phyloP scores from a whole-genome alignment of 2,888 invertebrate genomes.

The Pyrochroa serraticornis region DNA sequence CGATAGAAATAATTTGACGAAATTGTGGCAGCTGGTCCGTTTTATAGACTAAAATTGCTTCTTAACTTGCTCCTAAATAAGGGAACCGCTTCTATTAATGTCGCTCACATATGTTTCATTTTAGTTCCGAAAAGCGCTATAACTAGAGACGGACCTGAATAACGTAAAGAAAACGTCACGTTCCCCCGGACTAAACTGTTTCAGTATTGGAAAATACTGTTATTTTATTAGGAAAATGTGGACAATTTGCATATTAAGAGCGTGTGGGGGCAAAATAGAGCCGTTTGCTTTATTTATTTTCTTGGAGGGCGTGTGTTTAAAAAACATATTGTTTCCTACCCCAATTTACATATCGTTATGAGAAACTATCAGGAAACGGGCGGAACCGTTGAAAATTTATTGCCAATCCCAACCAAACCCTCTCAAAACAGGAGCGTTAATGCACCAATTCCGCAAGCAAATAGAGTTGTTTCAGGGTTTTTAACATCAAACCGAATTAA shows the following conservation, averaged over 20 bases:
- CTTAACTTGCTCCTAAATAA: too few relatives aligned
- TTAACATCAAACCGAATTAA: neutral
- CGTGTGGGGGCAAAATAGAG: slow-evolving; percentile 24
- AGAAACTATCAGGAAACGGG: neutral
- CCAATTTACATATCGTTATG: slow-evolving; percentile 4
- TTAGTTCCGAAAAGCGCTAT: too few relatives aligned
- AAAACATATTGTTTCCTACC: slow-evolving; percentile 10
- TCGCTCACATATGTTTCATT: too few relatives aligned
- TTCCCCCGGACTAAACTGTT: slow-evolving; percentile 13
- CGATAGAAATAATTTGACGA: too few relatives aligned
- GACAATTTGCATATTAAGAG: slow-evolving; percentile 29
- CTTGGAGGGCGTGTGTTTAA: slow-evolving; percentile 8
- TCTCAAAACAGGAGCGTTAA: slow-evolving; percentile 1
- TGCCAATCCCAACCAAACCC: slow-evolving; percentile 8
- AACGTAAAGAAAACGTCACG: slow-evolving; percentile 22
- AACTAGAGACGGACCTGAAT: too few relatives aligned
- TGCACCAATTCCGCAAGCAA: neutral
- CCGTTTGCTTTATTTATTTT: slow-evolving; percentile 19
- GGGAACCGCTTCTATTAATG: too few relatives aligned
- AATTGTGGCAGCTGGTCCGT: too few relatives aligned
- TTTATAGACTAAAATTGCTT: too few relatives aligned
- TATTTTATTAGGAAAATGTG: slow-evolving; percentile 29
- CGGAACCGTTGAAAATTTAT: slow-evolving; percentile 6
- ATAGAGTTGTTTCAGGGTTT: neutral
- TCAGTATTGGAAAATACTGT: slow-evolving; percentile 29